Conservation (phyloP, 2,888 invertebrate species). For the Xanthorhoe designata region DNA sequence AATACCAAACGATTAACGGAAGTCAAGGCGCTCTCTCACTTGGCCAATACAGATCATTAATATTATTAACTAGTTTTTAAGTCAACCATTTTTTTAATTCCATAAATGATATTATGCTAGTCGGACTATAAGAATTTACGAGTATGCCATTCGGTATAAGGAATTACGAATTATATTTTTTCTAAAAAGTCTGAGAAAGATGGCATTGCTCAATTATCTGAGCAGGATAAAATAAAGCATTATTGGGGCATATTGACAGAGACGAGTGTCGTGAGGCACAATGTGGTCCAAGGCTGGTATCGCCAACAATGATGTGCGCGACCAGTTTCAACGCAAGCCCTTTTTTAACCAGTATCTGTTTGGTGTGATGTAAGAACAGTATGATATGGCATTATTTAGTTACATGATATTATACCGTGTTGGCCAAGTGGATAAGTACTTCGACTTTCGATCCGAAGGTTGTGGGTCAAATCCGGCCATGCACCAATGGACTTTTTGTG, state of each 20-base stretch:
- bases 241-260: slow-evolving; percentile 36
- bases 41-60: too few species aligned
- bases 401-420: not conserved
- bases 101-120: not conserved
- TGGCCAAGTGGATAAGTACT: too few species aligned
- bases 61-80: not conserved
- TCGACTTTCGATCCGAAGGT: too few species aligned
- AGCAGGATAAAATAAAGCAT: slow-evolving; percentile 30
- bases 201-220: slow-evolving; percentile 41
- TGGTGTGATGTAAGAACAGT: slow-evolving; percentile 44
- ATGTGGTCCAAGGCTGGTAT: slow-evolving; percentile 68
- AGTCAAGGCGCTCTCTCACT: too few species aligned
- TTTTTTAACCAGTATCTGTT: slow-evolving; percentile 70
- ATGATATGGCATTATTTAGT: slow-evolving; percentile 29
- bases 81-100: not conserved
- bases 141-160: not conserved
- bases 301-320: slow-evolving; percentile 77
- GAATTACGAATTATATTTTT: not conserved
- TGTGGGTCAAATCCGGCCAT: too few species aligned
- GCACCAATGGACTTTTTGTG: too few species aligned
- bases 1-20: too few species aligned
- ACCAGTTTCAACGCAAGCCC: slow-evolving; percentile 68
- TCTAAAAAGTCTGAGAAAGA: slow-evolving; percentile 36
- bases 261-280: slow-evolving; percentile 52
- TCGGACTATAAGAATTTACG: not conserved